Evolutionary conservation across 2,888 invertebrate genomes (phyloP), one percentile per base, ranked within the genome.

Genomic region (Hypsopygia costalis): DNA sequence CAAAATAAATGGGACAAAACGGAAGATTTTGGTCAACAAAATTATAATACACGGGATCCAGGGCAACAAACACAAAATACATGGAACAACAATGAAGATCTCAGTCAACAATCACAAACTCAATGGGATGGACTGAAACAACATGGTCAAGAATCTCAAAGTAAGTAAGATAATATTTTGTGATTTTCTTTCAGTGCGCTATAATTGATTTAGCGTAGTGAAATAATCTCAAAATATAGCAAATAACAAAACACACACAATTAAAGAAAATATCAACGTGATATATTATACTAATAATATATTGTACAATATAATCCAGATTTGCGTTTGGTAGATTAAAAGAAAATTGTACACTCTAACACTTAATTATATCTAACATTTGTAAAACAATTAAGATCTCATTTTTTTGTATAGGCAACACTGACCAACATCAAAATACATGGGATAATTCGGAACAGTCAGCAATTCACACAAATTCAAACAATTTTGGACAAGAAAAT

Each of bases 1-100:
- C 58, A 55, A 54, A 62, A 46, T 11, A 55, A 55, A 39, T 62
- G 47, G 51, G 59, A 56, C 27, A 69, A 59, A 22, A 45, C 51
- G 29, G 62, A 75, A 58, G 66, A 71, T 41, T 25, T 48, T 6
- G 55, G 52, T 0, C 62, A 63, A 37, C 52, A 52, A 34, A 41
- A 41, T 1, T 43, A 44, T 30, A 39, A 36, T 8, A n/a, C 29
- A n/a, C 44, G 43, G 41, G 35, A 41, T 39, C 39, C 45, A 29
- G 43, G 40, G 5, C 48, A 53, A 37, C 43, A 55, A 25, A 28
- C 42, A 31, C 43, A 34, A 29, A 34, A 29, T 12, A 31, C 33
- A 34, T 34, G 12, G 28, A 40, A 33, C 1, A 36, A 40, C 9
- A 28, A 22, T 11, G 34, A 42, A 38, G 45, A 52, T 28, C 32